These are phyloP conservation scores for Himalopsyche tibetana DNA, from an alignment of 2,888 invertebrate genomes.

Conservation along the genomic window DNA sequence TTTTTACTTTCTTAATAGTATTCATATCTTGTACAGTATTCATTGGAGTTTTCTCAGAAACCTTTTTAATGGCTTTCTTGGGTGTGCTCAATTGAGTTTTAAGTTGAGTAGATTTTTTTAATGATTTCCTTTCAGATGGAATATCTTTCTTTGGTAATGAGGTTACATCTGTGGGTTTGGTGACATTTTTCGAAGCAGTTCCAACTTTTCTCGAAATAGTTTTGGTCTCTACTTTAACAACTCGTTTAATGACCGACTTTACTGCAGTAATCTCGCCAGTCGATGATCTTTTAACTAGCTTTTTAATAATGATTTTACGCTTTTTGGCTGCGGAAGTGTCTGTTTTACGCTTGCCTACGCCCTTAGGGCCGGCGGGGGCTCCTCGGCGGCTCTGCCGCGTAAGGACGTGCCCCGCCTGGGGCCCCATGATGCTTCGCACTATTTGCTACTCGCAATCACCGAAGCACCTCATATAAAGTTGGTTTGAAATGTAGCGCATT, in stretches of 20 bases:
- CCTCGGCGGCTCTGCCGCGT: constrained; percentile 64
- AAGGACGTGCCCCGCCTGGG: constrained; percentile 65
- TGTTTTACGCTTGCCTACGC: constrained; percentile 67
- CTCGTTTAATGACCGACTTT: constrained; percentile 31
- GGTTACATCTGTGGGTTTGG: constrained; percentile 7
- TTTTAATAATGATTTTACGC: constrained; percentile 63
- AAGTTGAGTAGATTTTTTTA: constrained; percentile 19
- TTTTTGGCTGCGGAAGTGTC: constrained; percentile 62
- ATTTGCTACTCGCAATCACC: constrained; percentile 47
- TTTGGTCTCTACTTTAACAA: constrained; percentile 41
- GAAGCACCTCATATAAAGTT: constrained; percentile 41
- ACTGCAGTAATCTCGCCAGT: constrained; percentile 46
- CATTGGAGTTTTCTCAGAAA: not conserved
- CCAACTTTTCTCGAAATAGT: constrained; percentile 5
- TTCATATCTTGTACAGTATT: not conserved
- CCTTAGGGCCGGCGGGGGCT: constrained; percentile 67
- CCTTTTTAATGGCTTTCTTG: not conserved
- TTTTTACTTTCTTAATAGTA: constrained; percentile 6
- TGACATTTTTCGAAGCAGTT: not conserved
- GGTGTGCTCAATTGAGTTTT: not conserved
- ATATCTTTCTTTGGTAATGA: constrained; percentile 1
- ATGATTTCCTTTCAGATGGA: constrained; percentile 4
- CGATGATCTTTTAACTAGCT: constrained; percentile 58
- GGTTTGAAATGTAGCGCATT: constrained; percentile 22
- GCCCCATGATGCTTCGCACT: constrained; percentile 55